These are phyloP conservation scores for Typhlichthys subterraneus DNA, from an alignment of 2,797 vertebrate genomes.

Conservation along the genomic window DNA sequence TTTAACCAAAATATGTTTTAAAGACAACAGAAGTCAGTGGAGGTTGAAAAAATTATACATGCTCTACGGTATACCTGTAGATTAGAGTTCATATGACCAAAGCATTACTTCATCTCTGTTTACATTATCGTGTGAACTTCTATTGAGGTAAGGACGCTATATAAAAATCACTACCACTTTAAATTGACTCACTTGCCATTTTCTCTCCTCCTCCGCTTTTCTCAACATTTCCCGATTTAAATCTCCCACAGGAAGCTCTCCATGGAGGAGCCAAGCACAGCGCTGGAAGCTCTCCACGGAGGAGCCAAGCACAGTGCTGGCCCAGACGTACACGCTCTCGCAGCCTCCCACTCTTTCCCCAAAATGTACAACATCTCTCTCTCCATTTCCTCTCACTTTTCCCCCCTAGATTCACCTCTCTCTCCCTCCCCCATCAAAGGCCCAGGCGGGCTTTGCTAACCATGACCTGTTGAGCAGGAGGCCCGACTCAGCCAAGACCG, in stretches of 20 bases:
- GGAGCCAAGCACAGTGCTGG: no score
- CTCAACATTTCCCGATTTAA: background rate
- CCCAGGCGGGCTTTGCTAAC: constrained; percentile 33
- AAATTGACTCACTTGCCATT: background rate
- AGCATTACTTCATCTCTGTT: no score
- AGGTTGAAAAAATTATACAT: no score
- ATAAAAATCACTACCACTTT: no score
- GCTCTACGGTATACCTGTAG: no score
- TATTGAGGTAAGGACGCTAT: no score
- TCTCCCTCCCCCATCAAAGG: constrained; percentile 5
- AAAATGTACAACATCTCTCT: background rate
- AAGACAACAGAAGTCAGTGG: no score
- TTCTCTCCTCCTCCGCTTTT: constrained; percentile 2
- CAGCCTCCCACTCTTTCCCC: background rate
- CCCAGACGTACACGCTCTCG: background rate
- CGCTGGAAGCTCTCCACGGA: background rate
- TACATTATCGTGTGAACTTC: no score
- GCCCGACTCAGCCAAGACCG: constrained; percentile 20
- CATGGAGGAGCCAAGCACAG: no score
- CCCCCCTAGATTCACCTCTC: constrained; percentile 12
- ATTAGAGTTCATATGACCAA: no score
- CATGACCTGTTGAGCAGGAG: constrained; percentile 42
- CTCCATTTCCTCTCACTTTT: background rate
- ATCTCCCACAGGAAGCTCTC: background rate
- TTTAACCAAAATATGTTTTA: no score